Percentiles rank a stretch among this genome's conserved stretches.
phyloP scores from a whole-genome alignment of 2,797 vertebrate species.

The Mus caroli region DNA sequence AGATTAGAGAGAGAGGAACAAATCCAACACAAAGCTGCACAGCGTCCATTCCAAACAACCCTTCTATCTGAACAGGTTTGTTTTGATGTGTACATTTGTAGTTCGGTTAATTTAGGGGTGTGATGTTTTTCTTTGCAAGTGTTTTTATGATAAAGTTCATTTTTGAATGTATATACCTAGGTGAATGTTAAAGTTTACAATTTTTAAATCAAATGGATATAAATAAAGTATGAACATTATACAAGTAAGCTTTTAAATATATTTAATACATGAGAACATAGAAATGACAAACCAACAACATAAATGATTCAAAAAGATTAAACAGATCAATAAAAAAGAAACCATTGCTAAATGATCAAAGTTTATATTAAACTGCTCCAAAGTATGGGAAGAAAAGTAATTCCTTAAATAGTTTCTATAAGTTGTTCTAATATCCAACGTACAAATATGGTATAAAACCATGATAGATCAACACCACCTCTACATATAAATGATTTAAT shows the following conservation, averaged over 20 bases:
- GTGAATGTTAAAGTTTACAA: background rate
- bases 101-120: background rate
- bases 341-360: background rate
- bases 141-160: background rate
- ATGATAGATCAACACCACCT: background rate
- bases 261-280: conserved; percentile 3
- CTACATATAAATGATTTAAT: background rate
- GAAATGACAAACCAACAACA: background rate
- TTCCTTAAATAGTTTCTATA: conserved; percentile 38
- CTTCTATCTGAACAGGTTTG: too few relatives aligned
- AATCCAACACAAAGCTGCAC: background rate
- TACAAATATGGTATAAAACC: background rate
- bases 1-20: background rate
- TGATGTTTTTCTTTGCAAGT: background rate
- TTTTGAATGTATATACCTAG: background rate
- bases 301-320: background rate
- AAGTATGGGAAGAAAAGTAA: background rate
- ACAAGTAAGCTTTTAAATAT: background rate
- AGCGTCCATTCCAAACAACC: background rate
- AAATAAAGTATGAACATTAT: background rate
- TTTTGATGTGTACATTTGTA: background rate
- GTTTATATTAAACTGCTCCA: conserved; percentile 8
- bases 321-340: background rate
- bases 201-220: background rate
- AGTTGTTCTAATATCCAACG: background rate